Base-by-base conservation (phyloP, 2,797 vertebrate genomes). In the Cichlasoma orientale region DNA sequence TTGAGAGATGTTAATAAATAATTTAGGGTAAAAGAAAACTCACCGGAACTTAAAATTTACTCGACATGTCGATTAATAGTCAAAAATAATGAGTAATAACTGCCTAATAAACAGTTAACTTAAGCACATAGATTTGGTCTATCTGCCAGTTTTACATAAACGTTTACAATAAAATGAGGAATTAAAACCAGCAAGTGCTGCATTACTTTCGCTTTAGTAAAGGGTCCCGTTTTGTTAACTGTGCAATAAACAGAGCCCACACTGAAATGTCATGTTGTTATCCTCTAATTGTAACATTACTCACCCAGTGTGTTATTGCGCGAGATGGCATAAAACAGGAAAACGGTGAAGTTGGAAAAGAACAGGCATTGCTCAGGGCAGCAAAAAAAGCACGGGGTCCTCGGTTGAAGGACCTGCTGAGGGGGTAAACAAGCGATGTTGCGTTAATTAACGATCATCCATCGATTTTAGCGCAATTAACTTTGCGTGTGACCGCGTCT, bases 351-450 rank as follows among this genome's bases (percentile, higher is more conserved):
- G n/a, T 25, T 21, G 6, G 3, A 61, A 53, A 14, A 1, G 5
- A 71, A 29, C 82, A 85, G 95, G 94, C 92, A 82, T 59, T 44
- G 0, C 1, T 7, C 4, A 11, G 59, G 84, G 14, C 77, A 75
- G 18, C 76, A 10, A 41, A 25, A 59, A 78, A 6, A 5, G 5
- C 9, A 4, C 12, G 0, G 78, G 95, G 94, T 94, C 94, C 91
- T 92, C 29, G 4, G 3, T 12, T 0, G 77, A 82, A 90, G 91
- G 95, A 93, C 94, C 93, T 79, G 52, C 3, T 47, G 2, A 18
- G 50, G 56, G 82, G 27, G 83, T 88, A 92, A 93, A 94, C 83
- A 94, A 68, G 75, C 56, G n/a, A 69, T 74, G 76, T 14, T 36
- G 1, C 38, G 12, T 50, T 74, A 76, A 82, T 80, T 75, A 53